phyloP scores from a whole-genome alignment of 2,888 invertebrate genomes.

The Galeruca laticollis region DNA sequence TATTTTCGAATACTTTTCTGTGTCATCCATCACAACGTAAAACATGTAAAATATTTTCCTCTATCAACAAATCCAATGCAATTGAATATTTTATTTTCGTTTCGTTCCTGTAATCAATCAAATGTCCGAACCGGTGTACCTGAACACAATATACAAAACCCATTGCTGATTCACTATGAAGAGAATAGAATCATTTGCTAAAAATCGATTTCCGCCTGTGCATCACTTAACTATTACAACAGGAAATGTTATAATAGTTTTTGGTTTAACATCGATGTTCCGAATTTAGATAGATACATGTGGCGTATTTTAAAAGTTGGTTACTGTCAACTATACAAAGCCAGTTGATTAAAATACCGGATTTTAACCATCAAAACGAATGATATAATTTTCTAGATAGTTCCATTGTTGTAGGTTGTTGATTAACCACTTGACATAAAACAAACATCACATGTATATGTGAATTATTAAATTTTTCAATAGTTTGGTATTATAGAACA shows the following conservation, averaged over 20 bases:
- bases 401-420: background rate
- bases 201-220: conserved; percentile 22
- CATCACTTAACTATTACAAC: conserved; percentile 14
- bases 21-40: background rate
- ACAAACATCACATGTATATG: no score
- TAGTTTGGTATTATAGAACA: no score
- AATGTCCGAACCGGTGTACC: conserved; percentile 2
- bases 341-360: background rate
- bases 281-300: background rate
- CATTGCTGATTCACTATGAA: background rate
- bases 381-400: background rate
- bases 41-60: background rate
- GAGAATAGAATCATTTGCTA: conserved; percentile 17
- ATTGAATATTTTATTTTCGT: conserved; percentile 9
- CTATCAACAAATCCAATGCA: conserved; percentile 1
- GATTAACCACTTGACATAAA: no score
- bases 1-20: background rate
- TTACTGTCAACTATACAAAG: background rate
- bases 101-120: conserved; percentile 8
- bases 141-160: background rate
- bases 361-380: no score
- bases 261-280: conserved; percentile 10
- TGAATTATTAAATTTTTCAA: no score
- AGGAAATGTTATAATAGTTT: conserved; percentile 21
- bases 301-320: background rate